Evolutionary conservation across 2,797 vertebrate species (phyloP).

Genomic region (Macrochelys suwanniensis): DNA sequence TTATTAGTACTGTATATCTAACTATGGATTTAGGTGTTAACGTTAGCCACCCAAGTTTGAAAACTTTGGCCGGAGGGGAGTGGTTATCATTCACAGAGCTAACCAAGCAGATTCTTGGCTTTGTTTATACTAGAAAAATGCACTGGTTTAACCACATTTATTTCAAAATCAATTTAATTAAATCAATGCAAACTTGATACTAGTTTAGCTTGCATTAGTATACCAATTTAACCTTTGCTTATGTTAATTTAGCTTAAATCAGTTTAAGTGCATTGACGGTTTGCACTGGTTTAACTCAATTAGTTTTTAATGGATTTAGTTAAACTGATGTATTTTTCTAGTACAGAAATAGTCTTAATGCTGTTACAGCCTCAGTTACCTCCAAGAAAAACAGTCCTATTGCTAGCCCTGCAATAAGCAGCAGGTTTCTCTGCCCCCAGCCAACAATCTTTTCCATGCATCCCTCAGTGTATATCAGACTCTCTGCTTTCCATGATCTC

Average conservation of each 20-base stretch:
- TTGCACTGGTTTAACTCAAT: neutral
- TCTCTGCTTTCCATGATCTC: neutral
- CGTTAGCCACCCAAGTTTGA: neutral
- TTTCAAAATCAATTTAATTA: neutral
- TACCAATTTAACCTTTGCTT: neutral
- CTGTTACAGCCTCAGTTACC: constrained; percentile 14
- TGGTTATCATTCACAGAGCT: neutral
- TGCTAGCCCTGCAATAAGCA: constrained; percentile 82
- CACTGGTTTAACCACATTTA: neutral
- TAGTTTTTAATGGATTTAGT: neutral
- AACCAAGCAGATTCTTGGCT: neutral
- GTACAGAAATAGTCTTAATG: neutral
- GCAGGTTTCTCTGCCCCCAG: constrained; percentile 84
- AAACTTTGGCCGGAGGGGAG: neutral
- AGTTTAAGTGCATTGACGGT: neutral
- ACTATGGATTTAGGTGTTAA: neutral
- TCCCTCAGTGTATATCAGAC: constrained; percentile 78
- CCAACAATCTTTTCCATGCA: constrained; percentile 84
- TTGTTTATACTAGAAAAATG: neutral
- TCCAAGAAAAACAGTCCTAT: constrained; percentile 79
- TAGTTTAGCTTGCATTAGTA: neutral
- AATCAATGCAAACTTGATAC: neutral
- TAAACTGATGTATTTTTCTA: neutral
- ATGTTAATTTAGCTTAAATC: neutral
- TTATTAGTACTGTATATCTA: neutral